Percentiles rank a stretch among this genome's conserved stretches.
These are phyloP conservation scores for Coregonus ussuriensis DNA, from an alignment of 2,797 vertebrate genomes.

Conservation along the genomic window DNA sequence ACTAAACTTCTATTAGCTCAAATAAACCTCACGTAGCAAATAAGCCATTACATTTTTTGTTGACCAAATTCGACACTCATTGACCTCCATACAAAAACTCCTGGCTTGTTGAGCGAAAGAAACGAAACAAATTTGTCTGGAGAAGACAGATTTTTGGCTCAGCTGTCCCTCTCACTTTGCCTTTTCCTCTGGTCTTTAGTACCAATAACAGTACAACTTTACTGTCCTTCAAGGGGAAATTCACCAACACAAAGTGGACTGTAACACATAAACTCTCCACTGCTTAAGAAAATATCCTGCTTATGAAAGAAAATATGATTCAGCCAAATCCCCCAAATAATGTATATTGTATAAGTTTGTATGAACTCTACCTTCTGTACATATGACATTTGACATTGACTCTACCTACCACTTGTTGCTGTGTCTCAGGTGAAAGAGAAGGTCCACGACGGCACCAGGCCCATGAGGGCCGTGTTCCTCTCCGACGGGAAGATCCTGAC, in stretches of 20 bases:
- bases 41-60: too few relatives aligned
- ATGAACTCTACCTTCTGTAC: not conserved
- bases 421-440: slow-evolving; percentile 84
- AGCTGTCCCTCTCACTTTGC: not conserved
- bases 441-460: slow-evolving; percentile 89
- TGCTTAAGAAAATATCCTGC: not conserved
- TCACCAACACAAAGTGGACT: not conserved
- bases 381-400: not conserved
- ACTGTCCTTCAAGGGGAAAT: not conserved
- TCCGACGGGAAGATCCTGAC: slow-evolving; percentile 93
- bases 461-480: slow-evolving; percentile 93
- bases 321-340: not conserved
- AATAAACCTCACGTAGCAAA: too few relatives aligned
- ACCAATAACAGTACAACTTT: too few relatives aligned
- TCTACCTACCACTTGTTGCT: slow-evolving; percentile 34
- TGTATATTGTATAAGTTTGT: not conserved
- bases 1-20: too few relatives aligned
- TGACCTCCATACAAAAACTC: too few relatives aligned
- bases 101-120: too few relatives aligned
- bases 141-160: too few relatives aligned
- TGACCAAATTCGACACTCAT: too few relatives aligned
- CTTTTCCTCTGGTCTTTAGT: too few relatives aligned
- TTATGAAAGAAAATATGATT: not conserved
- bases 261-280: not conserved
- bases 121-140: too few relatives aligned